These are phyloP conservation scores for Microplitis deprimator DNA, from an alignment of 2,888 invertebrate genomes.

Conservation along the genomic window DNA sequence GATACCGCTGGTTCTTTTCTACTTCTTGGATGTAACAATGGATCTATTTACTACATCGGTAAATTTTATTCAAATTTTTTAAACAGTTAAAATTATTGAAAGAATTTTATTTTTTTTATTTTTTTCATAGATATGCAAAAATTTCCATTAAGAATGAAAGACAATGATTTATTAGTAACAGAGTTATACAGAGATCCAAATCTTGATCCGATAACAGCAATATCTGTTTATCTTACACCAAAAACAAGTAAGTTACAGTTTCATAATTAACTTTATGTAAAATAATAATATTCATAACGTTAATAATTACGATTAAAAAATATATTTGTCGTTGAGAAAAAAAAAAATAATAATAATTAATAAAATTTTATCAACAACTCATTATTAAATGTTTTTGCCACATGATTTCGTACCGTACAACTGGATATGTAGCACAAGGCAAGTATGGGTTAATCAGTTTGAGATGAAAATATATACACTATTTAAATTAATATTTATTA, in stretches of 20 bases:
- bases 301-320: slow-evolving; percentile 14
- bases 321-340: slow-evolving; percentile 35
- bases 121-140: slow-evolving; percentile 94
- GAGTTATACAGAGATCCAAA: slow-evolving; percentile 96
- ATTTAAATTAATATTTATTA: not conserved
- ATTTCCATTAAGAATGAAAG: slow-evolving; percentile 98
- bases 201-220: slow-evolving; percentile 96
- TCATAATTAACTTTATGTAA: slow-evolving; percentile 16
- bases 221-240: slow-evolving; percentile 98
- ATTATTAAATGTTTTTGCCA: slow-evolving; percentile 62
- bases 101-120: not conserved
- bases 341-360: slow-evolving; percentile 3
- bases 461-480: slow-evolving; percentile 6
- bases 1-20: slow-evolving; percentile 98
- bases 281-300: slow-evolving; percentile 13
- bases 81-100: not conserved
- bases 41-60: slow-evolving; percentile 98
- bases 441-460: slow-evolving; percentile 60
- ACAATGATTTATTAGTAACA: slow-evolving; percentile 97
- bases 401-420: slow-evolving; percentile 68
- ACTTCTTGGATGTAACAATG: slow-evolving; percentile 94
- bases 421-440: slow-evolving; percentile 70
- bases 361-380: slow-evolving; percentile 23
- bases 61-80: slow-evolving; percentile 52
- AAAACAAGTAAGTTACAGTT: slow-evolving; percentile 88